Conservation (phyloP, 2,797 vertebrate species). For the Gastrophryne carolinensis region DNA sequence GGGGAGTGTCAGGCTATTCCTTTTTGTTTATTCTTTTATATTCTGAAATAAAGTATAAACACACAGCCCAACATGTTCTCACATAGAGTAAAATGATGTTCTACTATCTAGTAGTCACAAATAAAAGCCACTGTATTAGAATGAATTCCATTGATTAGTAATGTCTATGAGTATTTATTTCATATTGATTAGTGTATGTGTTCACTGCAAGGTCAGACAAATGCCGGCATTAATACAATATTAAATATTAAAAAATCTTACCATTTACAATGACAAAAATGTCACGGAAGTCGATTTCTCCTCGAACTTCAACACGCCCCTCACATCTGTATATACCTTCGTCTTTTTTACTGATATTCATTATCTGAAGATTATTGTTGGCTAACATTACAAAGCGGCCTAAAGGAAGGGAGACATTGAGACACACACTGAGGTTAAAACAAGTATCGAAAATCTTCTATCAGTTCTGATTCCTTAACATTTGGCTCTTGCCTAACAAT, state of each 20-base stretch:
- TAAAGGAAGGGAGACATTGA: conserved; percentile 61
- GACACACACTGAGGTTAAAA: conserved; percentile 49
- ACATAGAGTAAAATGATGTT: no score
- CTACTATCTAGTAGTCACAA: no score
- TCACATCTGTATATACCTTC: conserved; percentile 97
- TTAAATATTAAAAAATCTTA: conserved; percentile 65
- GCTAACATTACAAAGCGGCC: conserved; percentile 84
- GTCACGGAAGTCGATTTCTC: conserved; percentile 96
- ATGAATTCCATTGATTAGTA: no score
- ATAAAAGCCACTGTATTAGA: no score
- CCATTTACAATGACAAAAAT: conserved; percentile 93
- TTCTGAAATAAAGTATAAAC: no score
- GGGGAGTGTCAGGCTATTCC: no score
- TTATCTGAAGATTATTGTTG: conserved; percentile 95
- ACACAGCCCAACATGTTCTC: no score
- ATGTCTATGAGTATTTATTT: no score
- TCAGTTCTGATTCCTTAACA: conserved; percentile 22
- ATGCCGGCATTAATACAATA: no score
- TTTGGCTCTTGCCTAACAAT: conserved; percentile 43
- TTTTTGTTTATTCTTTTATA: no score
- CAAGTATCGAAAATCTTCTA: conserved; percentile 26
- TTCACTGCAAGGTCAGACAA: no score
- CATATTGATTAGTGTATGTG: no score
- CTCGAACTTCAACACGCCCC: conserved; percentile 93
- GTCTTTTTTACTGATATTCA: conserved; percentile 90